These are phyloP conservation scores for Boloria euphrosyne DNA, from an alignment of 2,888 invertebrate species.

Conservation along the genomic window DNA sequence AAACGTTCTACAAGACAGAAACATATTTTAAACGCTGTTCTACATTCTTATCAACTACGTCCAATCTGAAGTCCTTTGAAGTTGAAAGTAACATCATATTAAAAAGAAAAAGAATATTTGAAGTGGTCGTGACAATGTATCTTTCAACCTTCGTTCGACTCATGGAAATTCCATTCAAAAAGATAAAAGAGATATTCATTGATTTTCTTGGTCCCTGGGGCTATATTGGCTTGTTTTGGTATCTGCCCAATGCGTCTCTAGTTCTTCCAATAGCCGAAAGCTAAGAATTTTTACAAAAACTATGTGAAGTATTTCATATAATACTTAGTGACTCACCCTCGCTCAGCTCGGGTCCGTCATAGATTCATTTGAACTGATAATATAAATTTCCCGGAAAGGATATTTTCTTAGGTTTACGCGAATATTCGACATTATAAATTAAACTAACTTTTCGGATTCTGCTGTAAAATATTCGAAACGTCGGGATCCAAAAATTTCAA, in stretches of 20 bases:
- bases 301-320: constrained; percentile 6
- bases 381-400: too few relatives aligned
- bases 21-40: not conserved
- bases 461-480: too few relatives aligned
- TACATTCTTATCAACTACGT: not conserved
- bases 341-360: too few relatives aligned
- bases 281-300: constrained; percentile 3
- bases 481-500: too few relatives aligned
- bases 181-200: constrained; percentile 12
- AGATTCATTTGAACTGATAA: too few relatives aligned
- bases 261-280: not conserved
- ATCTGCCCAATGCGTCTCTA: constrained; percentile 15
- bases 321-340: not conserved
- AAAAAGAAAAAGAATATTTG: constrained; percentile 27
- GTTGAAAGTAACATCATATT: constrained; percentile 10
- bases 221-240: constrained; percentile 24
- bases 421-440: too few relatives aligned
- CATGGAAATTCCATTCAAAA: constrained; percentile 14
- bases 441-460: too few relatives aligned
- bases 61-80: constrained; percentile 19
- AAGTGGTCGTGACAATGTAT: constrained; percentile 20
- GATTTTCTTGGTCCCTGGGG: constrained; percentile 13
- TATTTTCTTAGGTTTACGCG: too few relatives aligned
- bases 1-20: not conserved
- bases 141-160: constrained; percentile 19